Base-by-base conservation (phyloP, 1,140 invertebrate species). In the Nymphalis io region DNA sequence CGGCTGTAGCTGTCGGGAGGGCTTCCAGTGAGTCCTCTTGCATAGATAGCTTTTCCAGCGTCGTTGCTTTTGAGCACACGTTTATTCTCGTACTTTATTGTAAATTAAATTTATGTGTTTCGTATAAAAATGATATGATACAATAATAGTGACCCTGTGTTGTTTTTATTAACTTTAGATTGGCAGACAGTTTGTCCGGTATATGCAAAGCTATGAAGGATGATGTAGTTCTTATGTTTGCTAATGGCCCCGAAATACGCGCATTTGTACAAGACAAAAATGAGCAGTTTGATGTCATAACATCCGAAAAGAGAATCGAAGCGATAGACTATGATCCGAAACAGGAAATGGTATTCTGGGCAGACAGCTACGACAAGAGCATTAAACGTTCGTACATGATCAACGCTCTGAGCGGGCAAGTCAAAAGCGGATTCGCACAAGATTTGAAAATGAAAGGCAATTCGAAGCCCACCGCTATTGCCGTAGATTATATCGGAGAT, bases 311-410 rank as follows among this genome's bases (percentile, higher is more conserved):
- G 79, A 93, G 97, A 38, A 96, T 99, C 51, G 95, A 97, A 77
- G 95, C 97, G 0, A 87, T 99, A 38, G 98, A 99, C 88, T 97
- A 97, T 79, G 96, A 96, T 86, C 95, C 96, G 0, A 93, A 93
- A 44, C 90, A 93, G 44, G 95, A 97, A 84, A 97, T 98, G 74
- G 88, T 99, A 38, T 99, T 97, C 87, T 99, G 98, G 97, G 96
- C 97, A 0, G 98, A 99, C 82, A 95, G 96, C 55, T 96, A 96
- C 72, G 95, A 98, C 55, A 96, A 96, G 81, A 96, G 95, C 5
- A 98, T 99, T 44, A 98, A 98, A 85, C 93, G 98, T 6, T 98
- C 97, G 0, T 97, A 95, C 78, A 96, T 99, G 94, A 94, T 98
- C 0, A 95, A 96, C 68, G 95, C 96, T 4, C 91, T 95, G 57